Percentiles rank a stretch among this genome's conserved stretches.
Conservation (phyloP, 2,113 vertebrate species). For the Scolopax mira region DNA sequence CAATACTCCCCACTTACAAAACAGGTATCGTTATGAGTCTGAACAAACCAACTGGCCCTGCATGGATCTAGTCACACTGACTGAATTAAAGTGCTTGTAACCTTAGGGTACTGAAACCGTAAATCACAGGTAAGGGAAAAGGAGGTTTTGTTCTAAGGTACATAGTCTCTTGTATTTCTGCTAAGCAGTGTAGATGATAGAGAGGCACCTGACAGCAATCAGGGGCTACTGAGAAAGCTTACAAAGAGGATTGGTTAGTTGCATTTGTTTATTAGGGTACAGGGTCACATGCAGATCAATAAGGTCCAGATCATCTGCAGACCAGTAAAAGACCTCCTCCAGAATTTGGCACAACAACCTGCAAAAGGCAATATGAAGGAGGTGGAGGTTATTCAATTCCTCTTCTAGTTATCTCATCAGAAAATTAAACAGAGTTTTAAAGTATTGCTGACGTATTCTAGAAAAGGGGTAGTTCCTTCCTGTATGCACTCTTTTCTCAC, state of each 20-base stretch:
- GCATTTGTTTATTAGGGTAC: accelerated
- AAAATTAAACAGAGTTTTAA: background rate
- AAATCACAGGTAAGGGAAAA: background rate
- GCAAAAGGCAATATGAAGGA: background rate
- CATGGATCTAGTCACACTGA: background rate
- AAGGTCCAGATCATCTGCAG: background rate
- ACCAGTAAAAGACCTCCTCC: background rate
- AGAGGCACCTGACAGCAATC: background rate
- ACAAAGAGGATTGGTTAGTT: too few relatives aligned
- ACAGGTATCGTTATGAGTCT: accelerated
- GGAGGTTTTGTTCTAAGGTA: background rate
- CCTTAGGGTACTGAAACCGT: background rate
- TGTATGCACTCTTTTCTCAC: background rate
- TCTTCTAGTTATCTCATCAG: background rate
- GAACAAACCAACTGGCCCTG: background rate
- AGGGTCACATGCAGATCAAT: background rate
- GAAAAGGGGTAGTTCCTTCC: background rate
- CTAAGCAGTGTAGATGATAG: background rate
- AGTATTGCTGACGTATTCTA: background rate
- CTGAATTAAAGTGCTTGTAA: background rate
- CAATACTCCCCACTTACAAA: background rate
- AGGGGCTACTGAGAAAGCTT: background rate
- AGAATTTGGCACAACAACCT: background rate
- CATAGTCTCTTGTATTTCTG: background rate
- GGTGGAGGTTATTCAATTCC: background rate